Evolutionary conservation across 2,888 invertebrate species (phyloP), one percentile per base, ranked within the genome.

Genomic region (Acrobasis consociella): DNA sequence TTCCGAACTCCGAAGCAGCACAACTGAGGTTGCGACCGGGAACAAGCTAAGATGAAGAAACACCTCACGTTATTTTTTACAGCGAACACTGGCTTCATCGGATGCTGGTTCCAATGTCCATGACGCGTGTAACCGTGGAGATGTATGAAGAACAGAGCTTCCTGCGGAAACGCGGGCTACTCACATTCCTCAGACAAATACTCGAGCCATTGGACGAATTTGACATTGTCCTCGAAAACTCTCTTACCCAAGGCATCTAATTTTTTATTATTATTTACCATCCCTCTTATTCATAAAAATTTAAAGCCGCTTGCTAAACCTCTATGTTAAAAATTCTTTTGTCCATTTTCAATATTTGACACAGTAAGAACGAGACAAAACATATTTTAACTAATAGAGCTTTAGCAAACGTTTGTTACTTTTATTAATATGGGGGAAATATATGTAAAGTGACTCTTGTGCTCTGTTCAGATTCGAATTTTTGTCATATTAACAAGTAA

Each of bases 101-200:
- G 63, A 97, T 99, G 95, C 91, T 99, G 62, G 95, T 96, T n/a
- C 96, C 98, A 58, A 97, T 99, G 95, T 96, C 98, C 1, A 93
- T 95, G 76, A 97, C 97, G 16, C 96, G 97, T 67, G 96, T 97
- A 7, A 98, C 99, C 0, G 86, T 93, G 9, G 98, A 98, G 81
- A 97, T 99, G 97, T 99, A 98, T 81, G 99, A 99, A 81, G 99
- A 99, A 80, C 96, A 96, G 74, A 98, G 99, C 62, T 99, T 99
- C 86, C 93, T 99, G 66, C 95, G 99, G 63, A 97, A 97, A 78
- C 94, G 96, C 62, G 96, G 96, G 62, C 93, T 98, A 49, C 94
- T 97, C 66, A 97, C 97, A 71, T 98, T 98, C 91, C 94, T 99
- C 65, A 94, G 97, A 70, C 97, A 98, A 90, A 97, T 98, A 81